phyloP scores from a whole-genome alignment of 2,888 invertebrate species.

The Ferrisia virgata region DNA sequence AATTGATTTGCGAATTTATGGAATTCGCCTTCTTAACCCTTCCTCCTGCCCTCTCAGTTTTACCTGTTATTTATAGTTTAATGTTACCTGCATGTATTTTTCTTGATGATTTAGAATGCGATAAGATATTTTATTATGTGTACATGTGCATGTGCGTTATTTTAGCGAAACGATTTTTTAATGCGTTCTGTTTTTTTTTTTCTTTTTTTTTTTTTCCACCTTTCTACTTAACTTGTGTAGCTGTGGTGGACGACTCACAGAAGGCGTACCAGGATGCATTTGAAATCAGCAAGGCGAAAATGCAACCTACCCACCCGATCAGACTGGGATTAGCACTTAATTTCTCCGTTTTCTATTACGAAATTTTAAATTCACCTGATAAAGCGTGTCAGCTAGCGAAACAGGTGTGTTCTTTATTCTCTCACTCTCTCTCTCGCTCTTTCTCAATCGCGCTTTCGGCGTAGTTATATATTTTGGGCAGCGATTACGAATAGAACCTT shows the following conservation, averaged over 20 bases:
- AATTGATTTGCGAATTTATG: no score
- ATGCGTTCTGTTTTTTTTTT: not conserved
- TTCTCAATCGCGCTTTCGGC: not conserved
- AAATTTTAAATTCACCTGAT: conserved; percentile 93
- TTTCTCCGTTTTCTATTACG: conserved; percentile 99
- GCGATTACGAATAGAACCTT: no score
- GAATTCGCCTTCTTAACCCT: no score
- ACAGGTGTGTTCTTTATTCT: conserved; percentile 63
- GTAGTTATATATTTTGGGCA: no score
- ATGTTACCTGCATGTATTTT: no score
- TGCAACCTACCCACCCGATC: conserved; percentile 98
- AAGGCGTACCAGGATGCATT: conserved; percentile 96
- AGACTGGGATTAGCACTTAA: conserved; percentile 96
- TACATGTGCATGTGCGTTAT: no score
- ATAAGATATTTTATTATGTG: no score
- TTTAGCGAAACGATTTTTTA: not conserved
- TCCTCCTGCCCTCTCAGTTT: no score
- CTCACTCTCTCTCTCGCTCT: not conserved
- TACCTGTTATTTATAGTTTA: no score
- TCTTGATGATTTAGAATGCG: no score
- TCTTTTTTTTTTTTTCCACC: not conserved
- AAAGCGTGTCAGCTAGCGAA: conserved; percentile 91
- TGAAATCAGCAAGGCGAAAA: conserved; percentile 93
- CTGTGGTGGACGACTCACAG: conserved; percentile 92
- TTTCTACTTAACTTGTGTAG: conserved; percentile 54